A percentile compares a stretch with the other conserved stretches of the same genome.
These are phyloP conservation scores for Eunapius fragilis DNA, from an alignment of 37 sponge, comb jelly and placozoan species.

Conservation along the genomic window DNA sequence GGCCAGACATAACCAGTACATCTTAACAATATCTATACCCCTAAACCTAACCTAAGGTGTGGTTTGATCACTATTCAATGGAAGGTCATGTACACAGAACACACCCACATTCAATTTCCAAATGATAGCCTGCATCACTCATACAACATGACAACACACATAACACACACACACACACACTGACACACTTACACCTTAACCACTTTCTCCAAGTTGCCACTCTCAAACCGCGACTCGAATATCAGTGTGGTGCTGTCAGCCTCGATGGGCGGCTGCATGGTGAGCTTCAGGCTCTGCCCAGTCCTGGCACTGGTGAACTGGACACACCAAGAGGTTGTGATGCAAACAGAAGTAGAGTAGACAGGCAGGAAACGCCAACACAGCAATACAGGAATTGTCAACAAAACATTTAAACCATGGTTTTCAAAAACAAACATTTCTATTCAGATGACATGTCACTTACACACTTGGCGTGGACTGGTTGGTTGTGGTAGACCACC, in stretches of 20 bases:
- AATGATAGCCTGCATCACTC: background rate
- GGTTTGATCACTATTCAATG: too few relatives aligned
- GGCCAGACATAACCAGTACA: too few relatives aligned
- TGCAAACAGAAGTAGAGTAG: too few relatives aligned
- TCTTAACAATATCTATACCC: too few relatives aligned
- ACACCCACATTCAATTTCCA: background rate
- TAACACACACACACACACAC: background rate
- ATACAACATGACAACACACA: background rate
- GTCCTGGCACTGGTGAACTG: slow-evolving; percentile 63
- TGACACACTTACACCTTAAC: slow-evolving; percentile 75
- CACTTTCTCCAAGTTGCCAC: slow-evolving; percentile 91
- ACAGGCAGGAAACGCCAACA: slow-evolving; percentile 4
- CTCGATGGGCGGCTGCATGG: background rate
- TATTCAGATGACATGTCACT: slow-evolving; percentile 3
- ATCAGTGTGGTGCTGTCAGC: slow-evolving; percentile 41
- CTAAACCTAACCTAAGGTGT: too few relatives aligned
- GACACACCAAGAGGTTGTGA: slow-evolving; percentile 12
- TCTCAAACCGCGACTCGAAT: slow-evolving; percentile 96
- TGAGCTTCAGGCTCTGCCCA: slow-evolving; percentile 41
- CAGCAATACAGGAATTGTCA: background rate
- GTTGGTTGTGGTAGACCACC: slow-evolving; percentile 67
- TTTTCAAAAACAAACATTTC: background rate
- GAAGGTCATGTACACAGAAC: background rate
- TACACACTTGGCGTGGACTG: slow-evolving; percentile 54
- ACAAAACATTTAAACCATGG: too few relatives aligned